Evolutionary conservation across 1,140 invertebrate genomes (phyloP).

Genomic region (Drosophila sproati): DNA sequence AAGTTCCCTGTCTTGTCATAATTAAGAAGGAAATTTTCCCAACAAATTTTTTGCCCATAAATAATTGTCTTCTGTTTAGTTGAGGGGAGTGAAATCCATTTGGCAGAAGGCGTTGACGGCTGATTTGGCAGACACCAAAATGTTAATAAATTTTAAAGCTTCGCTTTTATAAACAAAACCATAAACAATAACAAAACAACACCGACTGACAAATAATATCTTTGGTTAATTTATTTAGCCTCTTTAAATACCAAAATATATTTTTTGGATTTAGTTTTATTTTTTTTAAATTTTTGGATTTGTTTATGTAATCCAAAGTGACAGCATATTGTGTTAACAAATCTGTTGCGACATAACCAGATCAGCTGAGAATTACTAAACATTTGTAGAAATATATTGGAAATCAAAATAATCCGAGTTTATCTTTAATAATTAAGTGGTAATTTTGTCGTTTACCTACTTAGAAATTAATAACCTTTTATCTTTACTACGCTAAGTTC

Average conservation of each 20-base stretch:
- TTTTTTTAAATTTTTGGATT: slow-evolving; percentile 22
- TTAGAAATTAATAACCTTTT: not conserved
- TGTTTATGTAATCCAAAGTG: slow-evolving; percentile 23
- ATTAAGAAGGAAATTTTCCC: slow-evolving; percentile 63
- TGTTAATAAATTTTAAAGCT: slow-evolving; percentile 40
- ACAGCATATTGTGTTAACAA: slow-evolving; percentile 44
- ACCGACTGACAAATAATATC: slow-evolving; percentile 66
- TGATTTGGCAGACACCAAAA: slow-evolving; percentile 60
- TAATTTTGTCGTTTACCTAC: too few species aligned
- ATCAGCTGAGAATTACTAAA: not conserved
- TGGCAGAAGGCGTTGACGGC: slow-evolving; percentile 66
- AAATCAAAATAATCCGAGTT: not conserved
- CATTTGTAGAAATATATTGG: not conserved
- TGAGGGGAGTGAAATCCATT: slow-evolving; percentile 60
- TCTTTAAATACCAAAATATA: slow-evolving; percentile 44
- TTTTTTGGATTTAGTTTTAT: not conserved
- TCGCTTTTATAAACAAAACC: not conserved
- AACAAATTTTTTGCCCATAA: slow-evolving; percentile 51
- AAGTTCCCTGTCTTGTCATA: slow-evolving; percentile 72
- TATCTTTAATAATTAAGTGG: too few species aligned
- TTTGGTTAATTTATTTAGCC: slow-evolving; percentile 63
- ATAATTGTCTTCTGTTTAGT: slow-evolving; percentile 41
- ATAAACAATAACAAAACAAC: slow-evolving; percentile 11
- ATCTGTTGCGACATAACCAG: not conserved
- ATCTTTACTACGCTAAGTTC: not conserved